A percentile compares a stretch with the other conserved stretches of the same genome.
phyloP scores from a whole-genome alignment of 2,113 vertebrate genomes.

The Oncorhynchus gorbuscha region DNA sequence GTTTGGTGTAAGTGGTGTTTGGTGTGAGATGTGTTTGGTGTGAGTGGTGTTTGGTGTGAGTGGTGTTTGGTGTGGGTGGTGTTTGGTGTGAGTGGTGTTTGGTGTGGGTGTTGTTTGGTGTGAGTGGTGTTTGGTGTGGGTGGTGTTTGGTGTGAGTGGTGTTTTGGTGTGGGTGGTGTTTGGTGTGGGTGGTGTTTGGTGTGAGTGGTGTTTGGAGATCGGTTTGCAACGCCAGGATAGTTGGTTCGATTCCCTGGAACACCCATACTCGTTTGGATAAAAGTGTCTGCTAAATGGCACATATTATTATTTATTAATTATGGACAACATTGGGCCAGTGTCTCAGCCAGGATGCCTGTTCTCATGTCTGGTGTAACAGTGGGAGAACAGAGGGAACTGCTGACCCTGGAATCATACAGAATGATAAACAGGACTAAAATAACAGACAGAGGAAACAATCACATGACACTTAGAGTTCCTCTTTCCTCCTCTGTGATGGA shows the following conservation, averaged over 20 bases:
- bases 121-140: no score
- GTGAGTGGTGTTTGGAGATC: background rate
- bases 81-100: background rate
- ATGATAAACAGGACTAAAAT: slow-evolving; percentile 47
- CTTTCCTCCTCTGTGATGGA: background rate
- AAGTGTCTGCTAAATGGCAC: no score
- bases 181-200: background rate
- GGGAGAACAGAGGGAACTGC: background rate
- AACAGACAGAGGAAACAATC: slow-evolving; percentile 67
- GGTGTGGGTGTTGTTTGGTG: no score
- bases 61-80: background rate
- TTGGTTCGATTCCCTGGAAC: no score
- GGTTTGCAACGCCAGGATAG: background rate
- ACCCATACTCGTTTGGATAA: no score
- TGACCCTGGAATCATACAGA: slow-evolving; percentile 32
- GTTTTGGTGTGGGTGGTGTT: no score
- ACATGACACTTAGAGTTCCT: slow-evolving; percentile 56
- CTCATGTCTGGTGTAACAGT: background rate
- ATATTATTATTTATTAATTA: background rate
- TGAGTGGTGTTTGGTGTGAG: no score
- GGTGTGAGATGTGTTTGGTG: no score
- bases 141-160: no score
- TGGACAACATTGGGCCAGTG: background rate
- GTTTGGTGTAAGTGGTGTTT: no score
- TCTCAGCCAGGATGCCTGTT: no score